Evolutionary conservation across 1,140 invertebrate genomes (phyloP), one percentile per base, ranked within the genome.

Genomic region (Eriosoma lanigerum): DNA sequence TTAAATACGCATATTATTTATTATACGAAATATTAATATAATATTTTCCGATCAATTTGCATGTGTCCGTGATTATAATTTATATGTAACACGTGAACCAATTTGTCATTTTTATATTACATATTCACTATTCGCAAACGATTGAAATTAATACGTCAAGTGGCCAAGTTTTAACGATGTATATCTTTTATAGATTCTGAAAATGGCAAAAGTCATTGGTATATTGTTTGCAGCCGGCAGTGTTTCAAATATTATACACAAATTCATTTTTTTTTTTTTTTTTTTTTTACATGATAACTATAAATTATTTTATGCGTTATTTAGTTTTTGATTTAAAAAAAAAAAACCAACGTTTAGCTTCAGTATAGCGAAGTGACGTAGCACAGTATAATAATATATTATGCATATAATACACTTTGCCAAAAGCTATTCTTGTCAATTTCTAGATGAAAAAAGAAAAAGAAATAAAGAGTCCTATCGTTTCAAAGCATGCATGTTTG

Each of bases 371-470:
- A n/a, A n/a, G n/a, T n/a, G n/a, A n/a, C n/a, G n/a, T n/a, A 21
- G 26, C 56, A 60, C 24, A 3, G 58, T 60, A 24, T 60, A n/a
- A 8, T 60, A 9, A 17, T 58, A 21, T 12, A 56, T 56, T 12
- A 24, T 60, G 58, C 17, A 60, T 24, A 8, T 26, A 60, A 26
- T 26, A 60, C 17, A 8, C 58, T 58, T 29, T 60, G 58, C 58
- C 58, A 60, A 60, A 60, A 60, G 26, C 58, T 17, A 60, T 60
- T 29, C 26, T 13, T 24, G 58, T 60, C 58, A 60, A 60, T 24
- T 58, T 58, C 15, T 58, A 58, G 21, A 26, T 13, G 24, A 24
- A 58, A n/a, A 60, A 26, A 60, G 26, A 60, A 60, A 56, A 24
- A 17, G 26, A 58, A 4, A 15, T 15, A 24, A 24, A 58, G 8